A percentile compares a stretch with the other conserved stretches of the same genome.
phyloP scores from a whole-genome alignment of 2,797 vertebrate genomes.

The Rhinichthys osculus region DNA sequence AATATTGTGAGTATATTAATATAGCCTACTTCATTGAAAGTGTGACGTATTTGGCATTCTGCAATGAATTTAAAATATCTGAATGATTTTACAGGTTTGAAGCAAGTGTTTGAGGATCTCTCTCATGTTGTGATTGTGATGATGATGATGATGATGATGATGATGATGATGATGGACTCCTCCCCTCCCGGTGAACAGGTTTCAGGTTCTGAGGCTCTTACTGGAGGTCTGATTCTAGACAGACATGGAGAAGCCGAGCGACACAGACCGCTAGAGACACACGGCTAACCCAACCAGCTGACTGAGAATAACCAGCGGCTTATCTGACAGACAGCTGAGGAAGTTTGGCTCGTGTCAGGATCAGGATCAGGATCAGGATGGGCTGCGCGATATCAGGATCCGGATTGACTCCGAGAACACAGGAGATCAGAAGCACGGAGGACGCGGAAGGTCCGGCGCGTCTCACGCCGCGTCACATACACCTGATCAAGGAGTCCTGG shows the following conservation, averaged over 20 bases:
- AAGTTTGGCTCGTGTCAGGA: not conserved
- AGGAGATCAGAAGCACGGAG: constrained; percentile 59
- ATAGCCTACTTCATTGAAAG: not conserved
- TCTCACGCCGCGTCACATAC: constrained; percentile 72
- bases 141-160: no score
- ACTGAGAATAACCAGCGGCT: not conserved
- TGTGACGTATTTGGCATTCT: not conserved
- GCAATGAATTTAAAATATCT: not conserved
- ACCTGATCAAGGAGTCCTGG: constrained; percentile 83
- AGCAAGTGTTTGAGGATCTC: not conserved
- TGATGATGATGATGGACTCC: no score
- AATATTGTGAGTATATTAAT: no score
- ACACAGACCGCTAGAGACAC: not conserved
- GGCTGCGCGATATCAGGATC: constrained; percentile 82
- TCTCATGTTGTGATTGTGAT: no score
- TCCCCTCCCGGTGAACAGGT: no score
- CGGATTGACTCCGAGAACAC: constrained; percentile 65
- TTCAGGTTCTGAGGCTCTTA: no score
- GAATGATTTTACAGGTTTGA: not conserved
- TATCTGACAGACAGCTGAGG: not conserved
- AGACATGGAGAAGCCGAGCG: no score
- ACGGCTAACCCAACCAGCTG: not conserved
- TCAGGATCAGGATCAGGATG: no score
- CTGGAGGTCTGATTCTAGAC: no score
- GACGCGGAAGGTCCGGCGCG: constrained; percentile 61